Evolutionary conservation across 2,797 vertebrate species (phyloP).

Genomic region (Catamblyrhynchus diadema): DNA sequence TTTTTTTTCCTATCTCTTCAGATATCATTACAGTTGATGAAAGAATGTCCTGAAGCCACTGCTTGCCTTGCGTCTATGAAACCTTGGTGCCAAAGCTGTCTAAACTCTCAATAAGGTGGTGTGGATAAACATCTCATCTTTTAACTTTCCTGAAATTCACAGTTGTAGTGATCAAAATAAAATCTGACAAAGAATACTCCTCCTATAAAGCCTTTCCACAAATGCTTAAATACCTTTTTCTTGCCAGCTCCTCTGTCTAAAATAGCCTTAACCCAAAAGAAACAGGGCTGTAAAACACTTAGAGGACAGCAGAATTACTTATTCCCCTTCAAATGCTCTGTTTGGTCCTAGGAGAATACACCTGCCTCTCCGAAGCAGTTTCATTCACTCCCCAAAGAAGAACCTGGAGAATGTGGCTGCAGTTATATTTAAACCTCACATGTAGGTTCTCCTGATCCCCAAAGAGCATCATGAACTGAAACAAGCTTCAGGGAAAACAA

Average conservation of each 20-base stretch:
- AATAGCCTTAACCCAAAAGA: neutral
- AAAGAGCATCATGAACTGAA: neutral
- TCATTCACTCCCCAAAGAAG: neutral
- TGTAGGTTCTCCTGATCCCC: constrained; percentile 1
- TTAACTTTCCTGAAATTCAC: neutral
- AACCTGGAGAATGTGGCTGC: neutral
- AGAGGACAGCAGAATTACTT: neutral
- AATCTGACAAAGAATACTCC: neutral
- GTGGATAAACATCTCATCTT: neutral
- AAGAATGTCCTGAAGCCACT: neutral
- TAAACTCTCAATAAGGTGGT: neutral
- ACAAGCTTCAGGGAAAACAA: constrained; percentile 37
- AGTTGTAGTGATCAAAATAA: neutral
- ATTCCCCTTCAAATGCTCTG: neutral
- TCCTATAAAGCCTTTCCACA: neutral
- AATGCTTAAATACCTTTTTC: neutral
- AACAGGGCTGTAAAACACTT: neutral
- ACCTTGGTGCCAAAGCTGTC: neutral
- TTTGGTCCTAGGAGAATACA: constrained; percentile 21
- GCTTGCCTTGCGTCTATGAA: neutral
- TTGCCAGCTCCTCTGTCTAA: neutral
- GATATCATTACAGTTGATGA: neutral
- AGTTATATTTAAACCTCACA: constrained; percentile 54
- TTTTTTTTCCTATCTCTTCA: neutral
- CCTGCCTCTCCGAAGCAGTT: neutral